Base-by-base conservation (phyloP, 2,797 vertebrate genomes). In the Neosilurus hyrtlii region DNA sequence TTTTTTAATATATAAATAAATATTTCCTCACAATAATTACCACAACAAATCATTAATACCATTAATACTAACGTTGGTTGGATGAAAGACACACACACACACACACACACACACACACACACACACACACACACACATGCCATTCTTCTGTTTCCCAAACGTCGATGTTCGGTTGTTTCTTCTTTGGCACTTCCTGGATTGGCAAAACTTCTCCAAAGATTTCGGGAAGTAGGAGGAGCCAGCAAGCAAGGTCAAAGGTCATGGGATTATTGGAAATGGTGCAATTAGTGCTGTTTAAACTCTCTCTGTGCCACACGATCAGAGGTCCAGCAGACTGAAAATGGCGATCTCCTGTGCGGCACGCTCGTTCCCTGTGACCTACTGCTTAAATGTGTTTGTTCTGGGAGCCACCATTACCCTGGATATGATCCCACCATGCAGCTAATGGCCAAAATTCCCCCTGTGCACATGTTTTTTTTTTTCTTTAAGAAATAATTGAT, bases 361-460 rank as follows among this genome's bases (percentile, higher is more conserved):
- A 83, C 63, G 71, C 84, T 56, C 78, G 62, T 81, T 83, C 76
- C 61, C 70, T 71, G 24, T 91, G 91, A 92, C 93, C 94, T 93
- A 92, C 94, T 94, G 93, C 92, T 92, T 93, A 95, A 84, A 94
- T 94, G 93, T 95, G 94, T 95, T 95, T 95, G 91, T 93, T 94
- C 91, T 94, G 92, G 90, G 91, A 94, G 93, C 92, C 89, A 89
- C 92, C 93, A 94, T 93, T 94, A 93, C 88, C 92, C 92, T 90
- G 91, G 86, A 90, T 89, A 90, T 91, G 92, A 93, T 94, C 93
- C 92, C 92, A 89, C 89, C 79, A 89, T 91, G 90, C 86, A 92
- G 92, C 92, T 95, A 95, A 95, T 95, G 93, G 93, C 88, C 88
- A 88, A 93, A 93, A 92, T 90, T 89, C 86, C 89, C 89, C 80